These are phyloP conservation scores for Takifugu flavidus DNA, from an alignment of 2,113 vertebrate species.

Conservation along the genomic window DNA sequence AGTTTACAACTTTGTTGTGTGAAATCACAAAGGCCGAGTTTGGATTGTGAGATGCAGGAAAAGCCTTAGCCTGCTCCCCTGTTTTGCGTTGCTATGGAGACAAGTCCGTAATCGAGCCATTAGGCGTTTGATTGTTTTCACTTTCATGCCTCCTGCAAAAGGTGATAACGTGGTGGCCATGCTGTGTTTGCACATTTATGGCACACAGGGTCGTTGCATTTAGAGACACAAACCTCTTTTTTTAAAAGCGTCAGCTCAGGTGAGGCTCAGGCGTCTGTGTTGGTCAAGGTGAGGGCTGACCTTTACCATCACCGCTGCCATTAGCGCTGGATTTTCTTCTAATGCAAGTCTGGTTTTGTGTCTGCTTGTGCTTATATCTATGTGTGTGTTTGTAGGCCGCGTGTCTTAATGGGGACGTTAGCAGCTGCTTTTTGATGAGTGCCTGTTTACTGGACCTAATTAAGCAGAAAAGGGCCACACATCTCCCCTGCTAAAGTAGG, in stretches of 20 bases:
- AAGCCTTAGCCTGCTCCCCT: slow-evolving; percentile 31
- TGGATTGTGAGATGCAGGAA: slow-evolving; percentile 49
- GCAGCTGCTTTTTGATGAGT: slow-evolving; percentile 76
- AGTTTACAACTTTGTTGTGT: slow-evolving; percentile 80
- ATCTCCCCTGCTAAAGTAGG: slow-evolving; percentile 61
- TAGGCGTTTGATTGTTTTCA: slow-evolving; percentile 63
- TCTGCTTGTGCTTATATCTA: slow-evolving; percentile 4
- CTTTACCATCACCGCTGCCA: slow-evolving; percentile 18
- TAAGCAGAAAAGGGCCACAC: slow-evolving; percentile 74
- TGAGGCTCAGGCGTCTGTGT: slow-evolving; percentile 24
- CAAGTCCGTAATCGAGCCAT: slow-evolving; percentile 56
- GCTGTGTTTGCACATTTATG: slow-evolving; percentile 18
- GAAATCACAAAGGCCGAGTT: slow-evolving; percentile 76
- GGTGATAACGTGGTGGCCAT: slow-evolving; percentile 60
- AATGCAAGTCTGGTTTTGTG: slow-evolving; percentile 41
- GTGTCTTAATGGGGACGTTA: slow-evolving; percentile 70
- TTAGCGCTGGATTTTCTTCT: slow-evolving; percentile 43
- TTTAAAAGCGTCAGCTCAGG: neutral
- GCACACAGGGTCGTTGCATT: too few species aligned
- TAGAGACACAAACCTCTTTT: slow-evolving; percentile 15
- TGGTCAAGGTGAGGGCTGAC: slow-evolving; percentile 49
- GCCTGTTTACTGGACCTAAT: slow-evolving; percentile 77
- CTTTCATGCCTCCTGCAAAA: slow-evolving; percentile 41
- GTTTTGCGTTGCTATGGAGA: slow-evolving; percentile 22
- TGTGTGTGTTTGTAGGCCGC: slow-evolving; percentile 20